Conservation (phyloP, 2,797 vertebrate genomes). For the Sebastes matsubarae region DNA sequence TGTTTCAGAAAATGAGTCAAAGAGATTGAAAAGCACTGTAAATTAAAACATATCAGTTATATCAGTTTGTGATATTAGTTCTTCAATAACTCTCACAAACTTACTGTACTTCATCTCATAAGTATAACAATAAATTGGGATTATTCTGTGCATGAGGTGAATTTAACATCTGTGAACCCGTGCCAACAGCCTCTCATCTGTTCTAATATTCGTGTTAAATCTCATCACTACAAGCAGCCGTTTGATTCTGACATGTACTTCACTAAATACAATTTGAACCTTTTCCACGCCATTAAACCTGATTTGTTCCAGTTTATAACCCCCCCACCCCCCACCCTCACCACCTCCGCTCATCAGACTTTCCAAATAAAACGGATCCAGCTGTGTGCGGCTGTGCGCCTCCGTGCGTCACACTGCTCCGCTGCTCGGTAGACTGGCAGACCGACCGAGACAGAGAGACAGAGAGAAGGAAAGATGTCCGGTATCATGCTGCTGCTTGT, state of each 20-base stretch:
- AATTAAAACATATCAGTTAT: too few relatives aligned
- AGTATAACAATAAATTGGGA: background rate
- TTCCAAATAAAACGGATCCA: conserved; percentile 79
- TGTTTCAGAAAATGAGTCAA: too few relatives aligned
- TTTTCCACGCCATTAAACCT: conserved; percentile 30
- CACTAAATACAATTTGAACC: background rate
- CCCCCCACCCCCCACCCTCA: rapidly evolving
- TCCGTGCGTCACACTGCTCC: conserved; percentile 54
- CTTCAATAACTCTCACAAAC: background rate
- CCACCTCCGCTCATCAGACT: conserved; percentile 47
- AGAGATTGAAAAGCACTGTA: too few relatives aligned
- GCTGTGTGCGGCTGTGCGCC: conserved; percentile 55
- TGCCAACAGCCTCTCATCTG: background rate
- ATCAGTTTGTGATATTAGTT: background rate
- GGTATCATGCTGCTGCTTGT: conserved; percentile 40
- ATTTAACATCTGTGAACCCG: background rate
- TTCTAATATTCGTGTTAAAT: background rate
- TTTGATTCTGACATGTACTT: background rate
- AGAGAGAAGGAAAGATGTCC: conserved; percentile 51
- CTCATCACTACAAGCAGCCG: background rate
- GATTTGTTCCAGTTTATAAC: conserved; percentile 9
- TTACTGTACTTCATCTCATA: background rate
- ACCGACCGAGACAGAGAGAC: background rate
- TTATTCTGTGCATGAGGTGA: background rate
- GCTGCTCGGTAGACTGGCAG: background rate